Evolutionary conservation across 2,113 vertebrate genomes (phyloP), one percentile per base, ranked within the genome.

Genomic region (Piprites chloris): DNA sequence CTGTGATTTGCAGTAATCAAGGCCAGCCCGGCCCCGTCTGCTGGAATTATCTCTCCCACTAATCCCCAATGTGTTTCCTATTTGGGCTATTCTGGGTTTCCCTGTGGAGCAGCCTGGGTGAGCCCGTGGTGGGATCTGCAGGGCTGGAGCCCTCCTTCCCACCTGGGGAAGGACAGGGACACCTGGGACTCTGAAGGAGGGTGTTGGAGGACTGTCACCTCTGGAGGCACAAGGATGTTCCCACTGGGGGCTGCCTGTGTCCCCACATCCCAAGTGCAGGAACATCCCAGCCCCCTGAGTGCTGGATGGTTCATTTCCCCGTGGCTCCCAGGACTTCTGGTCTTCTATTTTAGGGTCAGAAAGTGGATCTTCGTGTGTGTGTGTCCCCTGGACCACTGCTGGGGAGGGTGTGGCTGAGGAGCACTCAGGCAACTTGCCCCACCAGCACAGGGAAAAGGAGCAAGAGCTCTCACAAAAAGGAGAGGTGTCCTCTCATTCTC

Each of bases 1-100:
- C 96, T 30, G 93, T 79, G 95, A 96, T 96, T 97, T 61, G 82
- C 90, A 46, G 71, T 97, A 97, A 97, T 97, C 91, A 97, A 94
- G 96, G 95, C 95, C 97, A 97, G 83, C 85, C 2, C 2, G 16
- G 69, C 14, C 77, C 93, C 2, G 91, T 97, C 96, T 89, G 85
- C 53, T 94, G 94, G 50, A 63, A 90, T 97, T 97, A 95, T 96
- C 95, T 95, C 92, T 89, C 75, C 79, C 84, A 61, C 90, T 96
- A 95, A 94, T 88, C 87, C 82, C 74, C 94, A 95, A 95, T 97
- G 95, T 97, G 96, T 92, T 97, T 97, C 82, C 61, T 24, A 96
- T 97, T 97, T 97, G 86, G 35, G 67, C 42, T 72, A 63, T 30
- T 95, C 80, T 82, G 87, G 23, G 53, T 77, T 94, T 95, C 89